Percentiles rank a stretch among this genome's conserved stretches.
Conservation (phyloP, 2,888 invertebrate species). For the Lymantria monacha region DNA sequence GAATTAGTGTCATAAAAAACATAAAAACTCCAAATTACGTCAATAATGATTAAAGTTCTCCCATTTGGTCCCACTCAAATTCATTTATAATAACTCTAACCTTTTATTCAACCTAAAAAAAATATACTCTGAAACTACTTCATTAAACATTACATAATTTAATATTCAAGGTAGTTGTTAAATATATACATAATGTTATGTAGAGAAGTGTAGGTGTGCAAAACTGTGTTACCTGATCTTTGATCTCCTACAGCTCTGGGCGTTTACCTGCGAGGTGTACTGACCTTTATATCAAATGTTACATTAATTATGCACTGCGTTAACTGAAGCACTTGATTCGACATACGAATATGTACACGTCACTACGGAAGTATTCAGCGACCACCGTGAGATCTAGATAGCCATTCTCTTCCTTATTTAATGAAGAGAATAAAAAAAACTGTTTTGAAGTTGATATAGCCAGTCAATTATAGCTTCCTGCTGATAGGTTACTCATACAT, state of each 20-base stretch:
- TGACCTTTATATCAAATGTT: conserved; percentile 53
- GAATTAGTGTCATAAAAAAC: too few species aligned
- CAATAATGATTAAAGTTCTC: too few species aligned
- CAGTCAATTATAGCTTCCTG: background rate
- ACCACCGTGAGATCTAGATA: conserved; percentile 1
- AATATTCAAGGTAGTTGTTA: too few species aligned
- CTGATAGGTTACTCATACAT: background rate
- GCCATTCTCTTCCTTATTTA: conserved; percentile 26
- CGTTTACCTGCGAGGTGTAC: conserved; percentile 37
- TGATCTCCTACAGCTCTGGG: background rate
- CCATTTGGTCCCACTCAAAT: too few species aligned
- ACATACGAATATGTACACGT: conserved; percentile 1
- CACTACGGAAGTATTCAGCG: conserved; percentile 11
- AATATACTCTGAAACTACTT: too few species aligned
- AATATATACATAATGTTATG: too few species aligned
- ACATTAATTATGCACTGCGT: conserved; percentile 33
- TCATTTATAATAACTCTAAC: too few species aligned
- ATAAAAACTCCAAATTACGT: too few species aligned
- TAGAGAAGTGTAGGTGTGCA: too few species aligned
- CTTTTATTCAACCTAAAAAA: too few species aligned
- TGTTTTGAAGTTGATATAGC: background rate
- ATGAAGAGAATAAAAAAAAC: background rate
- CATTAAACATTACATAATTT: too few species aligned
- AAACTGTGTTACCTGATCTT: too few species aligned
- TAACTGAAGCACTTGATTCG: conserved; percentile 30